A percentile compares a stretch with the other conserved stretches of the same genome.
Conservation (phyloP, 2,888 invertebrate species). For the Rotaria sp. region DNA sequence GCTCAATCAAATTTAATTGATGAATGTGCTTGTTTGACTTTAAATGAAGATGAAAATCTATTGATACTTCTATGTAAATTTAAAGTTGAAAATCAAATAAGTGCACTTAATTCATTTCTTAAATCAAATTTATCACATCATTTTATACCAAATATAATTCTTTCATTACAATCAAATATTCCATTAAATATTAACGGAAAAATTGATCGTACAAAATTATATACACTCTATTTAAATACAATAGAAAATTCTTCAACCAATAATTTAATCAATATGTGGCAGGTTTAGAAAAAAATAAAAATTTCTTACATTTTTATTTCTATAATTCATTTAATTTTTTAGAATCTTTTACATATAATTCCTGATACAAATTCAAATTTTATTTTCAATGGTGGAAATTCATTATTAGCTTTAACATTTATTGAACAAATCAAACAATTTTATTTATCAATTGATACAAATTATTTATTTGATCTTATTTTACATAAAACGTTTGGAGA, state of each 20-base stretch:
- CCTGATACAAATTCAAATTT: slow-evolving; percentile 44
- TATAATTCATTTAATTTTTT: slow-evolving; percentile 36
- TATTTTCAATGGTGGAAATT: slow-evolving; percentile 63
- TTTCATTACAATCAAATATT: background rate
- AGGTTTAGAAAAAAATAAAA: background rate
- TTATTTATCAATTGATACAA: slow-evolving; percentile 43
- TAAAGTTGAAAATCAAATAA: background rate
- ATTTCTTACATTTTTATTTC: background rate
- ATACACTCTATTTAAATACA: background rate
- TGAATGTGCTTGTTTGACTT: background rate
- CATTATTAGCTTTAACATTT: slow-evolving; percentile 65
- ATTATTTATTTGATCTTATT: slow-evolving; percentile 48
- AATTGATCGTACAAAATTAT: background rate
- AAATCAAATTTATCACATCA: background rate
- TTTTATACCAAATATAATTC: background rate
- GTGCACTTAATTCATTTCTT: background rate
- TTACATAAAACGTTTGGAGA: slow-evolving; percentile 46
- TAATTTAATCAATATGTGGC: background rate
- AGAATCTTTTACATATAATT: slow-evolving; percentile 42
- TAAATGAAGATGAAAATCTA: background rate
- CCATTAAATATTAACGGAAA: background rate
- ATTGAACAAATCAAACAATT: slow-evolving; percentile 60
- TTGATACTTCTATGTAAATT: background rate
- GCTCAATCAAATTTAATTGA: background rate
- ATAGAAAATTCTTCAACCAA: background rate